Conservation (phyloP, 2,888 invertebrate genomes). For the Eristalis tenax region DNA sequence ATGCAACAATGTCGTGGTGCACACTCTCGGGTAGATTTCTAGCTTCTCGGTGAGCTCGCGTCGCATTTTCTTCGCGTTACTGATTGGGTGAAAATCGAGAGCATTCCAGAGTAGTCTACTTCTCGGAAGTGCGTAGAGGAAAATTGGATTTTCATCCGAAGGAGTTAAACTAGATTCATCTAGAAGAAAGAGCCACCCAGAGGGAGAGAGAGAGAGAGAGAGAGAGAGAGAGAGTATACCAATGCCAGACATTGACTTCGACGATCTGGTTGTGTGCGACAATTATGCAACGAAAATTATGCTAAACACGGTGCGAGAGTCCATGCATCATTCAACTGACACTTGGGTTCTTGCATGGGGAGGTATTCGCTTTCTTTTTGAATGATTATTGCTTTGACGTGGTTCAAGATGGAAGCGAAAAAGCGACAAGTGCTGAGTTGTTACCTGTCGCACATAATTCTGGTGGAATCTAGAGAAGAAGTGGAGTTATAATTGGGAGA, state of each 20-base stretch:
- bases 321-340: slow-evolving; percentile 14
- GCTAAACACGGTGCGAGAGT: slow-evolving; percentile 22
- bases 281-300: slow-evolving; percentile 34
- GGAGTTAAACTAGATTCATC: background rate
- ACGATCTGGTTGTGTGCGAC: background rate
- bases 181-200: background rate
- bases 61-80: background rate
- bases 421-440: background rate
- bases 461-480: background rate
- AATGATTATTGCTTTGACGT: slow-evolving; percentile 10
- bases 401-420: slow-evolving; percentile 2
- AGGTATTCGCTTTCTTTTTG: slow-evolving; percentile 3
- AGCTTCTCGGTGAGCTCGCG: too few relatives aligned
- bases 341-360: background rate
- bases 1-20: too few relatives aligned
- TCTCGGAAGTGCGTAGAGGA: background rate
- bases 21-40: too few relatives aligned
- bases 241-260: background rate
- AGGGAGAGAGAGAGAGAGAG: too few relatives aligned
- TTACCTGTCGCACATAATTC: background rate
- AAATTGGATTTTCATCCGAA: background rate
- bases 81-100: background rate
- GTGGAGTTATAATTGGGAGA: background rate
- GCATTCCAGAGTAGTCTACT: background rate
- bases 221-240: background rate